phyloP scores from a whole-genome alignment of 2,797 vertebrate species.

The Neostethus bicornis region DNA sequence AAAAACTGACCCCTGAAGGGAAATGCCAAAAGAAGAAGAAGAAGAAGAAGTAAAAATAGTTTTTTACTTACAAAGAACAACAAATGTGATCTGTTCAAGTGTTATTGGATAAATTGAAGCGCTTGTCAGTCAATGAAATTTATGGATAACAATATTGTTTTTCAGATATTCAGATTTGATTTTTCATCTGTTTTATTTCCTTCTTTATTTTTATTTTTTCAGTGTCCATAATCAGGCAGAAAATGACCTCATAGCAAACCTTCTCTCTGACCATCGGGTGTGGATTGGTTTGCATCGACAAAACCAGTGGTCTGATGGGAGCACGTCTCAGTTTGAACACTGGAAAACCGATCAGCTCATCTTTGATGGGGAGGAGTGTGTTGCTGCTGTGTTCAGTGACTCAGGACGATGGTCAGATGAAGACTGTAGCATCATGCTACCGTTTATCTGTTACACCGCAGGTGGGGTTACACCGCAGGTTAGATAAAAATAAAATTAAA shows the following conservation, averaged over 20 bases:
- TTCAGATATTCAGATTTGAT: too few species aligned
- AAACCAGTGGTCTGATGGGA: slow-evolving; percentile 51
- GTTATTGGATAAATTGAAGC: too few species aligned
- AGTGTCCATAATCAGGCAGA: slow-evolving; percentile 40
- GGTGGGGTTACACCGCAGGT: slow-evolving; percentile 29
- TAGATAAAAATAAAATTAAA: too few species aligned
- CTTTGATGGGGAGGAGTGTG: not conserved
- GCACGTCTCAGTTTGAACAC: slow-evolving; percentile 21
- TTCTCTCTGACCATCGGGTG: not conserved
- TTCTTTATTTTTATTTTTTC: not conserved
- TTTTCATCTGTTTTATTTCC: not conserved
- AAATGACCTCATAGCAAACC: slow-evolving; percentile 2
- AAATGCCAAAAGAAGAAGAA: too few species aligned
- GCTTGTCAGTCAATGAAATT: too few species aligned
- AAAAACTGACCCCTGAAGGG: too few species aligned
- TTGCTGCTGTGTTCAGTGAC: not conserved
- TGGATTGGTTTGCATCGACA: slow-evolving; percentile 47
- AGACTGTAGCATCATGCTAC: slow-evolving; percentile 1
- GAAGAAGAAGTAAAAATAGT: too few species aligned
- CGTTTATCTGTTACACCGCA: slow-evolving; percentile 43
- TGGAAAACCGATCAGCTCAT: slow-evolving; percentile 3
- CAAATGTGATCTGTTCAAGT: too few species aligned
- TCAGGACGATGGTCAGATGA: slow-evolving; percentile 38
- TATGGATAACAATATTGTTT: too few species aligned
- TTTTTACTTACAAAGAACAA: too few species aligned